Evolutionary conservation across 2,113 vertebrate species (phyloP).

Genomic region (Sapayoa aenigma): DNA sequence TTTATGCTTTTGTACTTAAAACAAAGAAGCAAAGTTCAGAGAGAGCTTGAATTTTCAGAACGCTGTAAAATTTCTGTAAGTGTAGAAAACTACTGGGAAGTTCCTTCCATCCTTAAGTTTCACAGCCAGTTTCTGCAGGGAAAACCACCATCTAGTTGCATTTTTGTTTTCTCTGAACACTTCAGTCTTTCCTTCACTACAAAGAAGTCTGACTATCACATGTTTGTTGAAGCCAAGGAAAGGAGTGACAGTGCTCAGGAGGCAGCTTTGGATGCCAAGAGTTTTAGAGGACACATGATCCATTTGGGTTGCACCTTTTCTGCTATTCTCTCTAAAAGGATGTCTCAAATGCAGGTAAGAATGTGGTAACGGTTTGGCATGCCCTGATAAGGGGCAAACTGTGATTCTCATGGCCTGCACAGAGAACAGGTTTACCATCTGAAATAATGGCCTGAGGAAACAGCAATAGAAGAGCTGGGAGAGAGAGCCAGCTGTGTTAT

Average conservation of each 20-base stretch:
- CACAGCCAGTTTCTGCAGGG: background rate
- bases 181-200: background rate
- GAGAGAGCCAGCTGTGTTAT: fast-evolving
- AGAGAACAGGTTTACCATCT: background rate
- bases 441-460: background rate
- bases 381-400: background rate
- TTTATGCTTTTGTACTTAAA: background rate
- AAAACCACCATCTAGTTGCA: background rate
- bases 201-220: background rate
- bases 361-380: background rate
- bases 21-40: background rate
- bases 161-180: background rate
- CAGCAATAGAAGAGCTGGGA: background rate
- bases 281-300: background rate
- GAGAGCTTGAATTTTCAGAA: background rate
- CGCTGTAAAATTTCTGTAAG: background rate
- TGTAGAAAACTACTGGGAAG: background rate
- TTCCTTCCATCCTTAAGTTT: background rate
- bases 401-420: background rate
- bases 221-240: background rate
- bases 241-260: background rate
- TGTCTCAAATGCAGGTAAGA: background rate
- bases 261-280: background rate
- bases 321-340: background rate
- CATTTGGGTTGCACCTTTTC: background rate